Evolutionary conservation across 2,113 vertebrate genomes (phyloP).

Genomic region (Varanus komodoensis): DNA sequence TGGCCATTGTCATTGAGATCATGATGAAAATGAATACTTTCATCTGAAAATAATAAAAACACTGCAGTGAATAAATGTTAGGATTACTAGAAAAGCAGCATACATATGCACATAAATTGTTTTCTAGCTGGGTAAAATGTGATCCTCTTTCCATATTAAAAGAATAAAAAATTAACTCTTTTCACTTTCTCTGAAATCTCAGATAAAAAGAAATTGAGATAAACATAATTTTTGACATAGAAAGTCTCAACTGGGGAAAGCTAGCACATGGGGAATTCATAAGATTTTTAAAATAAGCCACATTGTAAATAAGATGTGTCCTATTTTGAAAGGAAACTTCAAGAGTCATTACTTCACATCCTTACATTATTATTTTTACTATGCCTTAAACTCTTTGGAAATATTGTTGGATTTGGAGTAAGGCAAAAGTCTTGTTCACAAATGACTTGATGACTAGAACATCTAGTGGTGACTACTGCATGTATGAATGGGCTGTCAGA

Average conservation of each 20-base stretch:
- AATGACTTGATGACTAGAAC: not conserved
- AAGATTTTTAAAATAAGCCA: not conserved
- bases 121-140: not conserved
- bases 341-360: not conserved
- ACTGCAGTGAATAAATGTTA: not conserved
- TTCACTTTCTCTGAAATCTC: not conserved
- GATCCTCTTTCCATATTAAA: slow-evolving; percentile 40
- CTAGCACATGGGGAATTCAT: not conserved
- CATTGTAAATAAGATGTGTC: not conserved
- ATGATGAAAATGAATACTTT: slow-evolving; percentile 55
- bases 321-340: not conserved
- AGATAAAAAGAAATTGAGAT: not conserved
- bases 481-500: not conserved
- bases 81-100: not conserved
- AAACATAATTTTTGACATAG: not conserved
- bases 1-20: slow-evolving; percentile 47
- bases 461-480: not conserved
- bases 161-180: not conserved
- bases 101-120: not conserved
- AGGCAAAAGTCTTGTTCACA: not conserved
- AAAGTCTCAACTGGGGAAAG: not conserved
- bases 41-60: slow-evolving; percentile 66
- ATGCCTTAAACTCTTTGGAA: not conserved
- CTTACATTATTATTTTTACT: not conserved
- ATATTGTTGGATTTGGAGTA: not conserved